These are phyloP conservation scores for Pelmatolapia mariae DNA, from an alignment of 2,113 vertebrate genomes.

Conservation along the genomic window DNA sequence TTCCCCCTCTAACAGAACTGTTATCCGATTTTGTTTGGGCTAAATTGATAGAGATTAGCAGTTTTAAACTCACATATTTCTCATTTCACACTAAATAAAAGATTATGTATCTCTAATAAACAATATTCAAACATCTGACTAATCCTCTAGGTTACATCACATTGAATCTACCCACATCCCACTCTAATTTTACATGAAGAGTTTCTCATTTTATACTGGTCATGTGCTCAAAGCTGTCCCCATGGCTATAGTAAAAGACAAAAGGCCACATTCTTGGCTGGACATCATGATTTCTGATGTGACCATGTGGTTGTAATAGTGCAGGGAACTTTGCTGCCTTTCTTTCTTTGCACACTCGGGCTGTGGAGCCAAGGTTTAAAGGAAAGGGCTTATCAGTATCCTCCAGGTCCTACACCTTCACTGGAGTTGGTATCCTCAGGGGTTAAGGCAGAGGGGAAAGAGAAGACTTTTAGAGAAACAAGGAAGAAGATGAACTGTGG, in stretches of 20 bases:
- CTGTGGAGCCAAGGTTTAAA: conserved; percentile 52
- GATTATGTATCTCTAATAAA: not conserved
- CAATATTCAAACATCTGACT: not conserved
- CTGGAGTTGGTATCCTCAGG: conserved; percentile 19
- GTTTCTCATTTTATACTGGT: not conserved
- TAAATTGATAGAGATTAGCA: conserved; percentile 32
- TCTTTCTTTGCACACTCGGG: conserved; percentile 37
- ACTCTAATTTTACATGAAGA: not conserved
- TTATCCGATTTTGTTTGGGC: conserved; percentile 40
- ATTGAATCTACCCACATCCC: not conserved
- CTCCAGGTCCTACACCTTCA: conserved; percentile 64
- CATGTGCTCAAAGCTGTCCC: not conserved
- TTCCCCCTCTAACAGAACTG: not conserved
- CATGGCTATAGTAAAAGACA: not conserved
- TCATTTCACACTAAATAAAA: not conserved
- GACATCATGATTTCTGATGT: conserved; percentile 2
- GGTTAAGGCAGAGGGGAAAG: not conserved
- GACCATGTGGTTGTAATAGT: not conserved
- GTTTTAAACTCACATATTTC: not conserved
- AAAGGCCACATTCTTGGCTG: conserved; percentile 1
- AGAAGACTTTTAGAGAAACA: not conserved
- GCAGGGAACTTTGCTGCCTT: conserved; percentile 9
- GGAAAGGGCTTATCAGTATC: conserved; percentile 66
- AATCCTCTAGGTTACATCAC: not conserved
- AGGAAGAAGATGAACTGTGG: not conserved